A percentile compares a stretch with the other conserved stretches of the same genome.
These are phyloP conservation scores for Lasioglossum lativentre DNA, from an alignment of 2,888 invertebrate species.

Conservation along the genomic window DNA sequence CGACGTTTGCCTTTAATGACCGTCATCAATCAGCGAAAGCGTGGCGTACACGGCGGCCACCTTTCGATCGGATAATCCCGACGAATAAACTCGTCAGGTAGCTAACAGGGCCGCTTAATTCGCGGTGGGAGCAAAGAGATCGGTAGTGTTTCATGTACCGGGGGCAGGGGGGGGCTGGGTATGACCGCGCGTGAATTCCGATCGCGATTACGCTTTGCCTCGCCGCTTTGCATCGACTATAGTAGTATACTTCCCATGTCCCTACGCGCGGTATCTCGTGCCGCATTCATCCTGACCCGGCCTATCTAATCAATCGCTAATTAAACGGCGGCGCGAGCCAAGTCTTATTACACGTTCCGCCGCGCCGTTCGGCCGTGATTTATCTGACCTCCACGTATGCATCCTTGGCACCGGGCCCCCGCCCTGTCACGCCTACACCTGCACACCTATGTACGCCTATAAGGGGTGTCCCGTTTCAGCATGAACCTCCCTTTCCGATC, in stretches of 20 bases:
- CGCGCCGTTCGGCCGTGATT: conserved; percentile 39
- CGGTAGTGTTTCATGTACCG: conserved; percentile 26
- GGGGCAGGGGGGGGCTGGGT: background rate
- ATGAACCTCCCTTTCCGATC: background rate
- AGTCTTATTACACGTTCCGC: conserved; percentile 56
- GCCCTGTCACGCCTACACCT: conserved; percentile 35
- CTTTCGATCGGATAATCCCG: conserved; percentile 3
- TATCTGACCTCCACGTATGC: conserved; percentile 49
- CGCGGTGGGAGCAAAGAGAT: conserved; percentile 3
- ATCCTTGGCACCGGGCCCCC: conserved; percentile 46
- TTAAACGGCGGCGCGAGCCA: conserved; percentile 59
- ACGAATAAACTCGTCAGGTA: conserved; percentile 24
- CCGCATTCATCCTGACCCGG: conserved; percentile 36
- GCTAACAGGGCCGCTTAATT: conserved; percentile 17
- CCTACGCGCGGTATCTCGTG: conserved; percentile 27
- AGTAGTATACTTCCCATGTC: background rate
- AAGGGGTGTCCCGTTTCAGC: background rate
- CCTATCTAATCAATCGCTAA: conserved; percentile 62
- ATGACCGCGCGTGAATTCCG: conserved; percentile 31
- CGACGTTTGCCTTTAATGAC: background rate
- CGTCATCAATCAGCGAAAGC: background rate
- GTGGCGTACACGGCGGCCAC: background rate
- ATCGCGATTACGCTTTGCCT: conserved; percentile 28
- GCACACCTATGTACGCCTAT: background rate
- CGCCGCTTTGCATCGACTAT: conserved; percentile 29